Conservation (phyloP, 2,888 invertebrate genomes). For the Phyto melanocephala region DNA sequence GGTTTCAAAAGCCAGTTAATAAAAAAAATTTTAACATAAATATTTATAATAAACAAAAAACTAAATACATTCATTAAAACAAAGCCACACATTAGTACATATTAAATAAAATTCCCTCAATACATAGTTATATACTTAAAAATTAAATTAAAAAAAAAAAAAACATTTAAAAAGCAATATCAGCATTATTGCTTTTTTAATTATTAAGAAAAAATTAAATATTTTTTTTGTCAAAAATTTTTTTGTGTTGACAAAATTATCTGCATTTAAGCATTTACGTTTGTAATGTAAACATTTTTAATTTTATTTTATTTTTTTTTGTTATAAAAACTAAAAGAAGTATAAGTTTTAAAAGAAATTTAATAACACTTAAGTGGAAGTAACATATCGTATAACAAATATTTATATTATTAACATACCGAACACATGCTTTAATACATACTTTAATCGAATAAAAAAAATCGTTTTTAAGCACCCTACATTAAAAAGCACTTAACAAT, state of each 20-base stretch:
- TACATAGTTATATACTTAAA: conserved; percentile 1
- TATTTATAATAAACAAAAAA: neutral
- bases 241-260: neutral
- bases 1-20: conserved; percentile 55
- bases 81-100: neutral
- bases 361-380: conserved; percentile 44
- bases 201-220: neutral
- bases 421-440: neutral
- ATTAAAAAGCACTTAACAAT: too few relatives aligned
- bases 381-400: conserved; percentile 58
- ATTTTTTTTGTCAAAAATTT: neutral
- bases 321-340: neutral
- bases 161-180: conserved; percentile 28
- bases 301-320: too few relatives aligned
- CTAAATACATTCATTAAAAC: neutral
- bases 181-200: conserved; percentile 15
- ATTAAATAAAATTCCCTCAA: neutral
- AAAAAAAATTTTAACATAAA: neutral
- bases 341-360: conserved; percentile 26
- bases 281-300: neutral
- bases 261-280: conserved; percentile 1
- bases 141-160: neutral
- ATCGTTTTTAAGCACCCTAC: too few relatives aligned
- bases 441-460: neutral
- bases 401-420: conserved; percentile 3